Conservation (phyloP, 1,140 invertebrate species). For the Ladona fulva region DNA sequence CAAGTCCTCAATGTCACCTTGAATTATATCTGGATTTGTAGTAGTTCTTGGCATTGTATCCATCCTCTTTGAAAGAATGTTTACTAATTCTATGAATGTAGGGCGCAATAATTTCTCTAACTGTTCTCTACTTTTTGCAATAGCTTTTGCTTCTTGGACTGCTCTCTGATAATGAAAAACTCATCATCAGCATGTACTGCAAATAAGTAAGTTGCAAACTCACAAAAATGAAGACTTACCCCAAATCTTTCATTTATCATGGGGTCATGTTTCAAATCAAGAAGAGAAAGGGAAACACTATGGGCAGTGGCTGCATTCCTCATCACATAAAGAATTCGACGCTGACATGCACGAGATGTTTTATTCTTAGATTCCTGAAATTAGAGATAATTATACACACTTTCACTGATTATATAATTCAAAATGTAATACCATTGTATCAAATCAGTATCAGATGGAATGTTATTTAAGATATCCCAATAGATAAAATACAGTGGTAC, state of each 20-base stretch:
- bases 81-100: constrained; percentile 24
- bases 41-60: not conserved
- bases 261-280: constrained; percentile 49
- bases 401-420: no score
- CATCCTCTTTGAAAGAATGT: constrained; percentile 27
- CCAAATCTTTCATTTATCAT: constrained; percentile 37
- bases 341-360: constrained; percentile 57
- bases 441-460: no score
- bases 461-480: no score
- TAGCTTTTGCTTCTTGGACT: constrained; percentile 9
- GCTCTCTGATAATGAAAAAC: not conserved
- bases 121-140: constrained; percentile 10
- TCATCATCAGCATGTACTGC: not conserved
- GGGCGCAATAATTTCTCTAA: constrained; percentile 20
- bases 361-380: constrained; percentile 47
- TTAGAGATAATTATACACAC: no score
- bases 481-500: no score
- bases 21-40: not conserved
- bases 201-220: not conserved
- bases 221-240: constrained; percentile 6
- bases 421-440: no score
- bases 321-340: constrained; percentile 52
- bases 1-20: not conserved
- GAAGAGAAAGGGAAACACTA: constrained; percentile 47
- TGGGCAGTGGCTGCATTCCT: constrained; percentile 46